Conservation (phyloP, 2,113 vertebrate genomes). For the Cochlearius cochlearius region DNA sequence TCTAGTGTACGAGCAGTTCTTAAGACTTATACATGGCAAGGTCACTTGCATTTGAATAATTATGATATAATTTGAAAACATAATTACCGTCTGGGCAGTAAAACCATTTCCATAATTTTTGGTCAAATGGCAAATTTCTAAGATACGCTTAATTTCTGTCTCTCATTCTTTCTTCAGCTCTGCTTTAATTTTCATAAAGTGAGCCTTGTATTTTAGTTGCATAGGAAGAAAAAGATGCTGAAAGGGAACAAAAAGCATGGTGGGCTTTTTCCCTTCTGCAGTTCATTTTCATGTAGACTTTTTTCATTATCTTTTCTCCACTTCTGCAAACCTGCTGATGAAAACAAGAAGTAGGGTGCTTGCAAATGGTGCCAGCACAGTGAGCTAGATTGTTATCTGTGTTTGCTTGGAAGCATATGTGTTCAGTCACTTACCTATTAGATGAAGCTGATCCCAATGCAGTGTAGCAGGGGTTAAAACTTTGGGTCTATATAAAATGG, state of each 20-base stretch:
- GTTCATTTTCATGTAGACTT: neutral
- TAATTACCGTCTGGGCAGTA: constrained; percentile 16
- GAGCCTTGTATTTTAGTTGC: neutral
- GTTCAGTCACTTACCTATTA: neutral
- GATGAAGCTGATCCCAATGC: neutral
- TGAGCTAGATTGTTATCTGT: neutral
- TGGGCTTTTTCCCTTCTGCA: neutral
- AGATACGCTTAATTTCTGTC: neutral
- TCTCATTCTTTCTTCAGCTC: neutral
- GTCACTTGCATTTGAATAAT: constrained; percentile 56
- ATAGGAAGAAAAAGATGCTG: neutral
- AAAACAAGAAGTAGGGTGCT: neutral
- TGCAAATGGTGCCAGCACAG: neutral
- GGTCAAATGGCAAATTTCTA: constrained; percentile 1
- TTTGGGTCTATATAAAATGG: neutral
- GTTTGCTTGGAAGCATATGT: neutral
- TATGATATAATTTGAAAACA: constrained; percentile 30
- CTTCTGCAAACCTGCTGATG: neutral
- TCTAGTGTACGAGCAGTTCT: neutral
- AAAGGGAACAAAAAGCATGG: neutral
- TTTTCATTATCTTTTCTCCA: neutral
- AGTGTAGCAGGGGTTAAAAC: neutral
- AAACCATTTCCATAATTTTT: neutral
- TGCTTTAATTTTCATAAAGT: constrained; percentile 9
- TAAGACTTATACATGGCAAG: constrained; percentile 2